Percentiles rank a stretch among this genome's conserved stretches.
Conservation (phyloP, 1,140 invertebrate species). For the Drosophila biarmipes region DNA sequence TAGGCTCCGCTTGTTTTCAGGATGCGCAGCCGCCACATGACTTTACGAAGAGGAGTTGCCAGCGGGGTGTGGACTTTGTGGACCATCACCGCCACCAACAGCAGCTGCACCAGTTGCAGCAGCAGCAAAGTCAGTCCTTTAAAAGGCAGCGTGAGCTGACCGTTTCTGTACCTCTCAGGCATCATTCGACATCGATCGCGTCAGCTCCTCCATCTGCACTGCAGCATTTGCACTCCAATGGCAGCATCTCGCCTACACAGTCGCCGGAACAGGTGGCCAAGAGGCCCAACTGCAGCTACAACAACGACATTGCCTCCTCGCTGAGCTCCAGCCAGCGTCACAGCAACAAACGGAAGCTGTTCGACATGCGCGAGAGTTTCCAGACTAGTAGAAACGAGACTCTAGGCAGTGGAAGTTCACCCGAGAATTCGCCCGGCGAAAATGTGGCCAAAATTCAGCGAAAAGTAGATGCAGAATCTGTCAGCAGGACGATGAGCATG, state of each 20-base stretch:
- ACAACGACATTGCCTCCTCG: conserved; percentile 80
- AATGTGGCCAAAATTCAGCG: conserved; percentile 69
- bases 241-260: conserved; percentile 30
- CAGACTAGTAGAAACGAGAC: conserved; percentile 8
- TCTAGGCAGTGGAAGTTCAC: conserved; percentile 13
- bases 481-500: conserved; percentile 50
- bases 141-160: conserved; percentile 46
- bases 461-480: conserved; percentile 25
- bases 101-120: conserved; percentile 8
- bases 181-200: conserved; percentile 4
- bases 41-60: conserved; percentile 71
- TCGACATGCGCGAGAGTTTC: conserved; percentile 42
- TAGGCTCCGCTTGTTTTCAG: conserved; percentile 52
- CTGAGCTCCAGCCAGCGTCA: conserved; percentile 73
- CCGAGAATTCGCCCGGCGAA: conserved; percentile 55
- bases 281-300: conserved; percentile 72
- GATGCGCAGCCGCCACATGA: conserved; percentile 56
- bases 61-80: conserved; percentile 53
- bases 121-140: conserved; percentile 16
- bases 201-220: neutral
- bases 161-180: conserved; percentile 35
- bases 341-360: conserved; percentile 66
- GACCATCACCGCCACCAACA: conserved; percentile 35
- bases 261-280: conserved; percentile 74
- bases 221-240: conserved; percentile 33